Evolutionary conservation across 2,888 invertebrate species (phyloP).

Genomic region (Trissolcus brochymenae): DNA sequence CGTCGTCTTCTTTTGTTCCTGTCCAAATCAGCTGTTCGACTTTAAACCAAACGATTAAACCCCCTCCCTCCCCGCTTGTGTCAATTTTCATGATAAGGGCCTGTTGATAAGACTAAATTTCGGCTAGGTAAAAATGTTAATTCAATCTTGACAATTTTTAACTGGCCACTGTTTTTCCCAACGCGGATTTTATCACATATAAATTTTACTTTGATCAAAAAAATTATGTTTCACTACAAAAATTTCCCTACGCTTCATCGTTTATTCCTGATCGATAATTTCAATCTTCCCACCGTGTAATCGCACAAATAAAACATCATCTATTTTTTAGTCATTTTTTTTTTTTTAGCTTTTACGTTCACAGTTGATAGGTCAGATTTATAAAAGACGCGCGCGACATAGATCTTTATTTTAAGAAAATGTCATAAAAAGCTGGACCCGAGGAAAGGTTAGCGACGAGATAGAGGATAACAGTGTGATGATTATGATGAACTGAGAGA

Average conservation of each 20-base stretch:
- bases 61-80: neutral
- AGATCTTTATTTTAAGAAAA: neutral
- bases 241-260: slow-evolving; percentile 14
- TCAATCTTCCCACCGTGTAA: slow-evolving; percentile 24
- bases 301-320: slow-evolving; percentile 9
- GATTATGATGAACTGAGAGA: slow-evolving; percentile 19
- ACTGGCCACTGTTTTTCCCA: neutral
- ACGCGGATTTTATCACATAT: neutral
- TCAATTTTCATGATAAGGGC: neutral
- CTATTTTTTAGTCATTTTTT: neutral
- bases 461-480: neutral
- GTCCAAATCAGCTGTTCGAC: slow-evolving; percentile 40
- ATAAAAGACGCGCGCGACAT: neutral
- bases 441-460: too few relatives aligned
- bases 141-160: neutral
- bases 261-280: slow-evolving; percentile 35
- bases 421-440: neutral
- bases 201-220: too few relatives aligned
- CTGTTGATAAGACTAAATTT: neutral
- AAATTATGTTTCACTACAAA: too few relatives aligned
- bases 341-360: neutral
- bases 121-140: neutral
- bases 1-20: slow-evolving; percentile 9
- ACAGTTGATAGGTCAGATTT: neutral
- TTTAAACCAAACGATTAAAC: slow-evolving; percentile 37